phyloP scores from a whole-genome alignment of 2,797 vertebrate genomes.

The Sebastes taczanowskii region DNA sequence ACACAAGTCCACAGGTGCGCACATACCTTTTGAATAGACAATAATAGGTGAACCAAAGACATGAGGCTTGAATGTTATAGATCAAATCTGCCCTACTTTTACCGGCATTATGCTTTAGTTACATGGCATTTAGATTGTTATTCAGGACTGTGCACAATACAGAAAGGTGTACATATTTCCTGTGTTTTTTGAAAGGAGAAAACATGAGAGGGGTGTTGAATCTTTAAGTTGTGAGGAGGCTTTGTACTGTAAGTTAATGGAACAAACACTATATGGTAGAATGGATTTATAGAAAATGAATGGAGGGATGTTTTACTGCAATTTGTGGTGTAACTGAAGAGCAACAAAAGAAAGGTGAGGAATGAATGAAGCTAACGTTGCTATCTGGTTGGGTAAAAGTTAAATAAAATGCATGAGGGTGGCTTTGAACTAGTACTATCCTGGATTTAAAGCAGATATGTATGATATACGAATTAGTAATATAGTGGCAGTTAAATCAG shows the following conservation, averaged over 20 bases:
- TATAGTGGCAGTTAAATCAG: neutral
- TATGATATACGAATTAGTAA: neutral
- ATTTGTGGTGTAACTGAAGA: neutral
- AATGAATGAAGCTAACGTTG: neutral
- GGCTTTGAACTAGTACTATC: neutral
- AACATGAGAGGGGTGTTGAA: neutral
- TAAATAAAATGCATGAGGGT: neutral
- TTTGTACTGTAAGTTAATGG: neutral
- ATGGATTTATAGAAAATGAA: neutral
- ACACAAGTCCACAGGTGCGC: neutral
- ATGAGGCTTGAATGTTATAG: constrained; percentile 10
- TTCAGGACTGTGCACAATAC: neutral
- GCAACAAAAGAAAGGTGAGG: neutral
- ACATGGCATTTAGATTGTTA: neutral
- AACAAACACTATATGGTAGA: neutral
- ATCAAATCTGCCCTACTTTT: constrained; percentile 38
- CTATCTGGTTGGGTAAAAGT: too few species aligned
- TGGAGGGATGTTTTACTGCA: neutral
- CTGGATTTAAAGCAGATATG: neutral
- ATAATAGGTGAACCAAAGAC: neutral
- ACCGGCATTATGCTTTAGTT: neutral
- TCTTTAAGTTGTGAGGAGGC: neutral
- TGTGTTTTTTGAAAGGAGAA: neutral
- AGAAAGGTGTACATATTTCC: neutral
- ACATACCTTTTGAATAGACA: neutral